These are phyloP conservation scores for Sinocyclocheilus rhinocerous DNA, from an alignment of 2,113 vertebrate species.

Conservation along the genomic window DNA sequence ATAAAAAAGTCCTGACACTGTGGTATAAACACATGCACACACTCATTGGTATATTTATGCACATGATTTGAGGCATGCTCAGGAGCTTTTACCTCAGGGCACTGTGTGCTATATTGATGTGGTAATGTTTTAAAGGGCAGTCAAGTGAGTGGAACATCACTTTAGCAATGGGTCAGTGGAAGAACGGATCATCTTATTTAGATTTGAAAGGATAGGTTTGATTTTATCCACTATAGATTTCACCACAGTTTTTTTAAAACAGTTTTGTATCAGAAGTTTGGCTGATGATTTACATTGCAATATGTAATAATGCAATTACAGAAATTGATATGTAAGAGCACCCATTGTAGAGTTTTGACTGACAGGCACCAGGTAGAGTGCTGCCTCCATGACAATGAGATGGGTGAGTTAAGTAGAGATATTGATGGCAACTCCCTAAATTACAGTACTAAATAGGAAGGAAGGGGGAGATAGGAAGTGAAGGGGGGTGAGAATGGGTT, in stretches of 20 bases:
- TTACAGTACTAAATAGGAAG: constrained; percentile 73
- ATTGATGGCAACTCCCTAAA: constrained; percentile 59
- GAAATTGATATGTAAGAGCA: background rate
- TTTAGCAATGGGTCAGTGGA: constrained; percentile 71
- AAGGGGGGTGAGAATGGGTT: constrained; percentile 18
- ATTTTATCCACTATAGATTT: constrained; percentile 46
- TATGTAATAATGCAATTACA: background rate
- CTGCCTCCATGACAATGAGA: constrained; percentile 66
- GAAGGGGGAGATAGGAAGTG: constrained; percentile 42
- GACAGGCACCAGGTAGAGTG: constrained; percentile 1
- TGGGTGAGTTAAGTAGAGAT: constrained; percentile 70
- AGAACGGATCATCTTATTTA: constrained; percentile 73
- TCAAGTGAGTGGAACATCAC: constrained; percentile 77
- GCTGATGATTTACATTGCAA: background rate
- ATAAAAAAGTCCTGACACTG: background rate
- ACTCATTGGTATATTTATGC: constrained; percentile 57
- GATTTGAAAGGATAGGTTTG: constrained; percentile 74
- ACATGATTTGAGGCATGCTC: constrained; percentile 55
- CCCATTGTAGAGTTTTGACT: constrained; percentile 14
- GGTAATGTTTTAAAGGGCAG: constrained; percentile 75
- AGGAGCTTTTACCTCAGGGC: constrained; percentile 70
- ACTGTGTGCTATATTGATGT: constrained; percentile 64
- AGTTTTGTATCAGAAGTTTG: background rate
- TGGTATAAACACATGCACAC: background rate
- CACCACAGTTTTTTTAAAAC: too few relatives aligned